phyloP scores from a whole-genome alignment of 2,113 vertebrate genomes.

The Perca fluviatilis region DNA sequence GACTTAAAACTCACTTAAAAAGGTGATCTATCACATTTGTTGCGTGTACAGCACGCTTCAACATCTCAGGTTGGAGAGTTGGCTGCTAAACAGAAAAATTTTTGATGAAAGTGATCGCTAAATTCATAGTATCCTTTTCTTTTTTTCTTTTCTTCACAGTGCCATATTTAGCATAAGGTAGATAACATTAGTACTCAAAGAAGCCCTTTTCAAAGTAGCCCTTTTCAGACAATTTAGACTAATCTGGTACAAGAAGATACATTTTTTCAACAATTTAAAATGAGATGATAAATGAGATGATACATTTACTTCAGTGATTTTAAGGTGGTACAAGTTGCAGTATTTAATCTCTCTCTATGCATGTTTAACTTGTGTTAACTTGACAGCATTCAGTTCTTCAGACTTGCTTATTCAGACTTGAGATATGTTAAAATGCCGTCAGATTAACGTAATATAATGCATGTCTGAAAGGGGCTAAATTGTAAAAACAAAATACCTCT shows the following conservation, averaged over 20 bases:
- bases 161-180: background rate
- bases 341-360: background rate
- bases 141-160: too few relatives aligned
- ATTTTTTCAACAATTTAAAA: background rate
- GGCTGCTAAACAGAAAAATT: background rate
- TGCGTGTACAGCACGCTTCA: background rate
- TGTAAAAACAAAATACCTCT: background rate
- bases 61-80: background rate
- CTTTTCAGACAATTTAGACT: background rate
- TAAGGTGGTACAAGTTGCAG: background rate
- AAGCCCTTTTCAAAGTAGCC: background rate
- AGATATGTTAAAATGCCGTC: background rate
- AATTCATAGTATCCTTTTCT: background rate
- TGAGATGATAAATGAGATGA: background rate
- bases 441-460: background rate
- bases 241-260: background rate
- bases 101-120: background rate
- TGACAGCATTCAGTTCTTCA: background rate
- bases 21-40: background rate
- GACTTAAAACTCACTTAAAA: background rate
- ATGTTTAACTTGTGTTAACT: background rate
- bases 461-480: background rate
- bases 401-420: background rate
- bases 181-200: background rate
- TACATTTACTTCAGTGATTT: background rate